Evolutionary conservation across 2,797 vertebrate genomes (phyloP), one percentile per base, ranked within the genome.

Genomic region (Pipistrellus pipistrellus): DNA sequence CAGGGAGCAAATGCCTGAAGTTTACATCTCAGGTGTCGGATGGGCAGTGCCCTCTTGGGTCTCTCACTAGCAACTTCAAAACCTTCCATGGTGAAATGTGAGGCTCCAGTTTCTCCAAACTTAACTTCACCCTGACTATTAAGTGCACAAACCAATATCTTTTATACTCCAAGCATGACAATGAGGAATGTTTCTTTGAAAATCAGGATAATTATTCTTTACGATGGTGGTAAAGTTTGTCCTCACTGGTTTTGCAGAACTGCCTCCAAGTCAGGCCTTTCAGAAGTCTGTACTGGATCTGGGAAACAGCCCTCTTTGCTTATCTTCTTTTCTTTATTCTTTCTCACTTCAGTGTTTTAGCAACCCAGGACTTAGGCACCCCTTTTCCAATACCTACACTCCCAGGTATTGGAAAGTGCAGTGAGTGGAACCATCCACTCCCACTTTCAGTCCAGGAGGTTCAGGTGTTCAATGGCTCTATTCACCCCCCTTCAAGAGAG

Each of bases 21-120:
- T 13, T 11, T 2, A 41, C 30, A 20, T 32, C 72, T 64, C 82
- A 12, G 30, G 68, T 14, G 46, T 6, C 6, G n/a, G 10, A 12
- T 13, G 11, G 8, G 2, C 9, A 3, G 8, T 0, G 18, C 41
- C 41, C 41, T 35, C 82, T 69, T 10, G 17, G 3, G 4, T 7
- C 20, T 51, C 55, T 66, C 20, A 35, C 7, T 44, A 25, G 8
- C 66, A 23, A 17, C 62, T 4, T 30, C 18, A 25, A 41, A 75
- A 6, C 57, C 3, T 71, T 64, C 55, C 2, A 1, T 0, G 3
- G 13, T 9, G 3, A 53, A 21, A 48, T 11, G 0, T 2, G 44
- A 92, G 10, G 64, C 12, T 41, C 32, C 76, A 20, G 17, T 55
- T 44, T 78, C 48, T 25, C 41, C 32, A 12, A 44, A 35, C 13